Percentiles rank a stretch among this genome's conserved stretches.
phyloP scores from a whole-genome alignment of 2,113 vertebrate species.

The Muntiacus reevesi region DNA sequence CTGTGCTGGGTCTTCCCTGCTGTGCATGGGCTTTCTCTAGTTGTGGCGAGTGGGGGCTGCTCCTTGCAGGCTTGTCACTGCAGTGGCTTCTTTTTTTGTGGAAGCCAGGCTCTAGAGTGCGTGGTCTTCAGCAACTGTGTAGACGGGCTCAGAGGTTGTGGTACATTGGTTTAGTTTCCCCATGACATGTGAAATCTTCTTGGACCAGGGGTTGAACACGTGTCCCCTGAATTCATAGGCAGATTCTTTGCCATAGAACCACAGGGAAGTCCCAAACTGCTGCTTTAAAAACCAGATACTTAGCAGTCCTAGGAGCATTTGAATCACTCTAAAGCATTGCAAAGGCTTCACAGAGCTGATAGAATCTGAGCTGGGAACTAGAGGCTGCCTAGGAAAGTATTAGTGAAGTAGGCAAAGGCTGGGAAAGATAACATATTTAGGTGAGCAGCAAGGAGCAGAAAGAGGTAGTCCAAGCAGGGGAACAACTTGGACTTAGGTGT shows the following conservation, averaged over 20 bases:
- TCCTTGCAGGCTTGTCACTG: not conserved
- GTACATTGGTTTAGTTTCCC: not conserved
- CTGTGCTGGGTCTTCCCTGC: not conserved
- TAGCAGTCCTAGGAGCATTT: not conserved
- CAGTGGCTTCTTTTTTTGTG: not conserved
- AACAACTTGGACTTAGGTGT: not conserved
- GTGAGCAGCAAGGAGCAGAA: not conserved
- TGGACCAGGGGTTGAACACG: not conserved
- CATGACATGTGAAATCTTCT: not conserved
- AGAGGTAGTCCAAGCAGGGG: not conserved
- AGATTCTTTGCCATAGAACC: not conserved
- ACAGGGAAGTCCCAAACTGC: not conserved
- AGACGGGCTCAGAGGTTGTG: not conserved
- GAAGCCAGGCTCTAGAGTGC: not conserved
- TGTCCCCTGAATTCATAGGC: not conserved
- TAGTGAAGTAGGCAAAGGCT: not conserved
- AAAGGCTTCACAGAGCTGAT: not conserved
- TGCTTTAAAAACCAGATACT: not conserved
- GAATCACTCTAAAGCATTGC: not conserved
- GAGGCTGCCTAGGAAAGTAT: not conserved
- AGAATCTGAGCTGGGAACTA: not conserved
- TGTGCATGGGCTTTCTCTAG: fast-evolving
- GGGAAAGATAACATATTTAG: not conserved
- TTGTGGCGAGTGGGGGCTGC: not conserved
- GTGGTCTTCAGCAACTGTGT: not conserved